Evolutionary conservation across 2,888 invertebrate species (phyloP).

Genomic region (Heteropelma amictum): DNA sequence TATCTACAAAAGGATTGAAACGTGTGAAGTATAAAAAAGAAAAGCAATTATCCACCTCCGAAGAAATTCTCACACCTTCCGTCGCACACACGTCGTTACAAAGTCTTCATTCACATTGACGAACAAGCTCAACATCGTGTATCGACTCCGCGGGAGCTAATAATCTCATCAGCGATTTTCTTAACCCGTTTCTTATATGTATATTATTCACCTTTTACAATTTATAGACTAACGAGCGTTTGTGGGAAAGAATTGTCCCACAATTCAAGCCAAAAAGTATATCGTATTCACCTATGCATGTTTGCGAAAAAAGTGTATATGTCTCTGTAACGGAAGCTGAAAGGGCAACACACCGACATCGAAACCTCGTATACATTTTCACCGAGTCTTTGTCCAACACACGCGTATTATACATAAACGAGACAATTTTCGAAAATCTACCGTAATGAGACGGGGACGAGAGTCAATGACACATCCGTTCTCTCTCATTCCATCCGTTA

Average conservation of each 20-base stretch:
- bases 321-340: slow-evolving; percentile 23
- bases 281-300: background rate
- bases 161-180: no score
- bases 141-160: no score
- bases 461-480: slow-evolving; percentile 17
- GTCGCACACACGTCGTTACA: background rate
- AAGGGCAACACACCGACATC: background rate
- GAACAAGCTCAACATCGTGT: no score
- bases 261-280: slow-evolving; percentile 24
- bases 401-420: background rate
- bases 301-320: background rate
- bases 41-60: background rate
- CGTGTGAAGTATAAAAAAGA: slow-evolving; percentile 11
- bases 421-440: slow-evolving; percentile 6
- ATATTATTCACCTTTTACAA: slow-evolving; percentile 8
- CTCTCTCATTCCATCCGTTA: slow-evolving; percentile 18
- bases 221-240: background rate
- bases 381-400: background rate
- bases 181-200: no score
- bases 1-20: background rate
- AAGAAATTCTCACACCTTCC: background rate
- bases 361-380: background rate
- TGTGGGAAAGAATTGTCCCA: slow-evolving; percentile 32
- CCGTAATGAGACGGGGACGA: background rate
- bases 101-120: no score